Percentiles rank a stretch among this genome's conserved stretches.
These are phyloP conservation scores for Aldrovandia affinis DNA, from an alignment of 2,797 vertebrate genomes.

Conservation along the genomic window DNA sequence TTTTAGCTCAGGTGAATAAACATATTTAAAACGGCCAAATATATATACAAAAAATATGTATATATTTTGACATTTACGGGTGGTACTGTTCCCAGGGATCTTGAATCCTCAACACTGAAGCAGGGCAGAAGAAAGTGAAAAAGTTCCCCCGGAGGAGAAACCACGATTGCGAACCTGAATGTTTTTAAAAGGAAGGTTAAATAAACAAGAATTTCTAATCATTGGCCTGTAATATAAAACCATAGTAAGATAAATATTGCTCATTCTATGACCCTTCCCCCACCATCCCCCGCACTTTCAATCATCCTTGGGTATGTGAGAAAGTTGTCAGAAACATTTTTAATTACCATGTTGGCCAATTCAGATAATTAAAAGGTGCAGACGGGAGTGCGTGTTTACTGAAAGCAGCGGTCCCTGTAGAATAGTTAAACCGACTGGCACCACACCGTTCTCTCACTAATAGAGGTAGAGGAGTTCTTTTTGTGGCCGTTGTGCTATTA, in stretches of 20 bases:
- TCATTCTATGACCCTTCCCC: background rate
- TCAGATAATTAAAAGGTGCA: slow-evolving; percentile 52
- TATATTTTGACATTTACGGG: background rate
- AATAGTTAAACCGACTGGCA: slow-evolving; percentile 43
- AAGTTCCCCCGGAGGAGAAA: background rate
- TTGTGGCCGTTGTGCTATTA: background rate
- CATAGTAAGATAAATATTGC: background rate
- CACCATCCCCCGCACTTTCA: background rate
- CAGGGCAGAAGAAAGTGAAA: slow-evolving; percentile 13
- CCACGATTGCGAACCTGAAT: background rate
- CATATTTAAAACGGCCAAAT: slow-evolving; percentile 28
- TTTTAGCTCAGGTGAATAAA: slow-evolving; percentile 36
- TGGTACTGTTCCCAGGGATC: slow-evolving; percentile 36
- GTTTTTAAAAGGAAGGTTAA: background rate
- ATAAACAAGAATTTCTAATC: background rate
- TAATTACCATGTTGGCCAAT: slow-evolving; percentile 47
- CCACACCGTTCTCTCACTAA: slow-evolving; percentile 33
- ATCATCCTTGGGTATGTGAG: background rate
- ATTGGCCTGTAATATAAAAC: background rate
- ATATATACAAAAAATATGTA: too few species aligned
- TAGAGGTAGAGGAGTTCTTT: slow-evolving; percentile 19
- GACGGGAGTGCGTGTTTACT: slow-evolving; percentile 38
- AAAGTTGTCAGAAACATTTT: background rate
- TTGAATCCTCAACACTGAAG: slow-evolving; percentile 37
- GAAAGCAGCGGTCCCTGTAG: slow-evolving; percentile 47